These are phyloP conservation scores for Drosophila paramelanica DNA, from an alignment of 2,888 invertebrate genomes.

Conservation along the genomic window DNA sequence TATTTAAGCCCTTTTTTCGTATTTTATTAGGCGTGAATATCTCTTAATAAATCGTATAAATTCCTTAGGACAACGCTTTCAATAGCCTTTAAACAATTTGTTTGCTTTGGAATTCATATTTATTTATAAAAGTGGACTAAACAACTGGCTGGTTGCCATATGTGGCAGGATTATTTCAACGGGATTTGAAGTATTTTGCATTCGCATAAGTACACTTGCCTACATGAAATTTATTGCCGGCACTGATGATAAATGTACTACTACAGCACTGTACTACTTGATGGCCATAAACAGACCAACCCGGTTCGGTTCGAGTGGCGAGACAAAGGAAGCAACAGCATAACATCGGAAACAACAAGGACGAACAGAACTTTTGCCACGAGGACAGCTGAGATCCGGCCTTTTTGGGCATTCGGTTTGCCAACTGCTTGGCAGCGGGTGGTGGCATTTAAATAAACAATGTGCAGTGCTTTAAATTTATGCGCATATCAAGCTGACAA, in stretches of 20 bases:
- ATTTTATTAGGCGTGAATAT: background rate
- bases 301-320: background rate
- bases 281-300: conserved; percentile 10
- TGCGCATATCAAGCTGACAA: conserved; percentile 80
- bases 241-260: conserved; percentile 37
- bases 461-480: conserved; percentile 79
- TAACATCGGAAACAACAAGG: conserved; percentile 10
- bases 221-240: conserved; percentile 41
- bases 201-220: conserved; percentile 4
- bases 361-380: conserved; percentile 5
- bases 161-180: background rate
- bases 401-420: conserved; percentile 26
- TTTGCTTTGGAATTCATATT: conserved; percentile 1
- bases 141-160: conserved; percentile 5
- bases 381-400: conserved; percentile 25
- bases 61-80: background rate
- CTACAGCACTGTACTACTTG: conserved; percentile 1
- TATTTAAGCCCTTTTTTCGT: too few species aligned
- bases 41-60: background rate
- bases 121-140: background rate
- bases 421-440: conserved; percentile 47
- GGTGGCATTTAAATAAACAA: conserved; percentile 77
- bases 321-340: conserved; percentile 5
- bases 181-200: conserved; percentile 14
- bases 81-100: conserved; percentile 3